Evolutionary conservation across 2,888 invertebrate genomes (phyloP), one percentile per base, ranked within the genome.

Genomic region (Proisotoma minuta): DNA sequence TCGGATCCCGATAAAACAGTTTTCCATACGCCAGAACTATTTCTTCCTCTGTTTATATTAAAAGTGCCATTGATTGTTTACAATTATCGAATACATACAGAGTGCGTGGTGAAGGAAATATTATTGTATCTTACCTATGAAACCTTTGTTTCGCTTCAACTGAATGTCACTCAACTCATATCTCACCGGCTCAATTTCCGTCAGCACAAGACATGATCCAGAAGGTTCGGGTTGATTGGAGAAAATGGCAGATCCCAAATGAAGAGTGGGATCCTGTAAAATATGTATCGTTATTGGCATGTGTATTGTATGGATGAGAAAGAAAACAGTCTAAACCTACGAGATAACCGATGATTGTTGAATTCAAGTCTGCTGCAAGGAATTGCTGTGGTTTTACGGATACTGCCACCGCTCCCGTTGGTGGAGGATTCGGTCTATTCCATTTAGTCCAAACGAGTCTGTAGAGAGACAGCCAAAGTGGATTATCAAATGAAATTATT

Each of bases 381-480:
- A 68, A 73, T 47, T 66, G 63, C 23, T 64, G 65, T 8, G 65
- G 65, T 57, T 70, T 71, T 18, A 61, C 63, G 52, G 69, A 67
- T 24, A 69, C 81, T 50, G 74, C 72, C 3, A 90, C 86, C 12
- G 86, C 84, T 4, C 90, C 90, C 62, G 82, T 81, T 0, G 87
- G 87, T 63, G 84, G 82, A 12, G 79, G 77, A 49, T 71, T 78
- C 76, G 85, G 89, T 77, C 85, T 87, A 69, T 82, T 81, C 87
- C 90, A 89, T n/a, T 81, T 78, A 48, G 82, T 82, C 91, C 92
- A 92, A 66, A 82, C 83, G n/a, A n/a, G n/a, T n/a, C n/a, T n/a
- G n/a, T n/a, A n/a, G n/a, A n/a, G n/a, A n/a, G n/a, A n/a, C n/a
- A n/a, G n/a, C n/a, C n/a, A n/a, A n/a, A n/a, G n/a, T n/a, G n/a